Conservation (phyloP, 2,888 invertebrate species). For the Sceliomorpha sp. region DNA sequence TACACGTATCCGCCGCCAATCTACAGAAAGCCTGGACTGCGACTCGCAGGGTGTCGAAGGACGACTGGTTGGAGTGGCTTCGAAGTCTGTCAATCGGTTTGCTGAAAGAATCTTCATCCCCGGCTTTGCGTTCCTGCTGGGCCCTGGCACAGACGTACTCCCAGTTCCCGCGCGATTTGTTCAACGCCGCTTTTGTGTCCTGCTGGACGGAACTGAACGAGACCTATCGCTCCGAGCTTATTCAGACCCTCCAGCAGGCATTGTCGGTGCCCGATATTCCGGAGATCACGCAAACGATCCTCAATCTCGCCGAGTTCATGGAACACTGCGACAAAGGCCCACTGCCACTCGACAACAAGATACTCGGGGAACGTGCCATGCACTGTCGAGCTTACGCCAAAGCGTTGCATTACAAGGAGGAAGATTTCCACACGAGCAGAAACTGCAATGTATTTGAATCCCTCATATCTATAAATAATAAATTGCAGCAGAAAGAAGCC, state of each 20-base stretch:
- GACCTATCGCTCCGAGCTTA: slow-evolving; percentile 90
- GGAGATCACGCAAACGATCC: slow-evolving; percentile 96
- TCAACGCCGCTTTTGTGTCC: slow-evolving; percentile 99
- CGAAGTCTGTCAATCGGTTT: slow-evolving; percentile 94
- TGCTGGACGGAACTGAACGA: slow-evolving; percentile 98
- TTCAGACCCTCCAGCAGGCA: slow-evolving; percentile 93
- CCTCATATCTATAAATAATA: slow-evolving; percentile 97
- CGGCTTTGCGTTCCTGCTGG: slow-evolving; percentile 95
- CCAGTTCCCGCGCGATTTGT: slow-evolving; percentile 96
- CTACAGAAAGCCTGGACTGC: slow-evolving; percentile 96
- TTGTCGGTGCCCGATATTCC: slow-evolving; percentile 95
- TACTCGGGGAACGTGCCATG: slow-evolving; percentile 96
- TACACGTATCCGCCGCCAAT: slow-evolving; percentile 91
- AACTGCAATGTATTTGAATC: slow-evolving; percentile 95
- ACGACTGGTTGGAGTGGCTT: slow-evolving; percentile 99
- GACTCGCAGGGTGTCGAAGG: slow-evolving; percentile 94
- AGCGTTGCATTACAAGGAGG: slow-evolving; percentile 94
- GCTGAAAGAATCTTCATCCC: slow-evolving; percentile 96
- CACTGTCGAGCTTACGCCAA: slow-evolving; percentile 93
- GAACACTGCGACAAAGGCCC: slow-evolving; percentile 99
- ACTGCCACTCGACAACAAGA: slow-evolving; percentile 91
- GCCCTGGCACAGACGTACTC: slow-evolving; percentile 96
- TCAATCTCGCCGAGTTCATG: slow-evolving; percentile 99
- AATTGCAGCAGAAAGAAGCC: slow-evolving; percentile 98
- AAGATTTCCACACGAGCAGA: slow-evolving; percentile 92